These are phyloP conservation scores for Achlya flavicornis DNA, from an alignment of 2,888 invertebrate species.

Conservation along the genomic window DNA sequence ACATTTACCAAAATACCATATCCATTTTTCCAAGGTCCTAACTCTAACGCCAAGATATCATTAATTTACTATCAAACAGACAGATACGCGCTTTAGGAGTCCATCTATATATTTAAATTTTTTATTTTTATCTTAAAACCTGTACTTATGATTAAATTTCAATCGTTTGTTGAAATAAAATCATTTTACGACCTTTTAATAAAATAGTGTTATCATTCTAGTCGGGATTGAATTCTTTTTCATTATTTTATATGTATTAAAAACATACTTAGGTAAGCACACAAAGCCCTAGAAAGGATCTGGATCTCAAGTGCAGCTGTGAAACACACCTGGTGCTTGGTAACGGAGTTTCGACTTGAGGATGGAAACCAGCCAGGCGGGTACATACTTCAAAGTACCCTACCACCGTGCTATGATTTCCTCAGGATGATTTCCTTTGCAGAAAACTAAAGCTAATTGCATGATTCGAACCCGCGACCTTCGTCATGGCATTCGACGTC, in stretches of 20 bases:
- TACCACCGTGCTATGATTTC: too few relatives aligned
- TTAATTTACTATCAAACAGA: neutral
- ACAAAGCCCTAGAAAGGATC: too few relatives aligned
- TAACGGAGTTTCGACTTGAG: too few relatives aligned
- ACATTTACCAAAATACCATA: neutral
- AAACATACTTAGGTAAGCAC: too few relatives aligned
- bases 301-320: too few relatives aligned
- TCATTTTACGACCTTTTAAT: neutral
- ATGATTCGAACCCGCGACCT: too few relatives aligned
- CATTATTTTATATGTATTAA: neutral
- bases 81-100: neutral
- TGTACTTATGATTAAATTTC: neutral
- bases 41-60: neutral
- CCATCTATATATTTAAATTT: neutral
- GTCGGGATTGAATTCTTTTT: neutral
- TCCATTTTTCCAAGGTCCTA: slow-evolving; percentile 2
- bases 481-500: too few relatives aligned
- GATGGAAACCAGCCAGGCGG: too few relatives aligned
- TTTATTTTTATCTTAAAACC: neutral
- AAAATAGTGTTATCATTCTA: neutral
- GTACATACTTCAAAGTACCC: too few relatives aligned
- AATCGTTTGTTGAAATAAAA: neutral
- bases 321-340: too few relatives aligned
- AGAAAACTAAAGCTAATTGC: too few relatives aligned
- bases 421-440: too few relatives aligned